A percentile compares a stretch with the other conserved stretches of the same genome.
These are phyloP conservation scores for Dasysyrphus tricinctus DNA, from an alignment of 2,888 invertebrate genomes.

Conservation along the genomic window DNA sequence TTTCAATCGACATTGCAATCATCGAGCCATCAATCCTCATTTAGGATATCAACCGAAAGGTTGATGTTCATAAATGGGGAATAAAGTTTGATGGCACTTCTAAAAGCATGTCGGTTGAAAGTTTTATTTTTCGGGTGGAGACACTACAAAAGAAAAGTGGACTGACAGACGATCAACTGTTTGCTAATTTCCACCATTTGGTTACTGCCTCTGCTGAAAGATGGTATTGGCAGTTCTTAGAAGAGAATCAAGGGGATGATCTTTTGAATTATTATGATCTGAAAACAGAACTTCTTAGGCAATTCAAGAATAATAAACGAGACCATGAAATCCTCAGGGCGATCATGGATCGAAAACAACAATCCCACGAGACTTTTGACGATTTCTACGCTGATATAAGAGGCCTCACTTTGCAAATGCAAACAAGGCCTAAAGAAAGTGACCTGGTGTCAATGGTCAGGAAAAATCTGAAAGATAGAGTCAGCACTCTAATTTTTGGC, in stretches of 20 bases:
- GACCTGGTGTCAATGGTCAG: background rate
- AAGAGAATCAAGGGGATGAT: background rate
- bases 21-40: background rate
- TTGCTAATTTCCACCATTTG: background rate
- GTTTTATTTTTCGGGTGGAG: constrained; percentile 16
- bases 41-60: background rate
- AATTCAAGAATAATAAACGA: background rate
- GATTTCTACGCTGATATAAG: background rate
- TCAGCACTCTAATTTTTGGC: background rate
- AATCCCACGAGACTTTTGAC: background rate
- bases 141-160: constrained; percentile 8
- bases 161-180: background rate
- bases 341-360: background rate
- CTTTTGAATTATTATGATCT: background rate
- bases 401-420: background rate
- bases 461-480: background rate
- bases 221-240: constrained; percentile 11
- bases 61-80: constrained; percentile 29
- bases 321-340: constrained; percentile 2
- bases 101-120: background rate
- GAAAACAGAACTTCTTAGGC: background rate
- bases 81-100: constrained; percentile 4
- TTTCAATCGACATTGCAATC: background rate
- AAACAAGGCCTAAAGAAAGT: background rate
- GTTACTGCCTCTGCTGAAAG: background rate